Evolutionary conservation across 2,888 invertebrate genomes (phyloP).

Genomic region (Dexiosoma caninum): DNA sequence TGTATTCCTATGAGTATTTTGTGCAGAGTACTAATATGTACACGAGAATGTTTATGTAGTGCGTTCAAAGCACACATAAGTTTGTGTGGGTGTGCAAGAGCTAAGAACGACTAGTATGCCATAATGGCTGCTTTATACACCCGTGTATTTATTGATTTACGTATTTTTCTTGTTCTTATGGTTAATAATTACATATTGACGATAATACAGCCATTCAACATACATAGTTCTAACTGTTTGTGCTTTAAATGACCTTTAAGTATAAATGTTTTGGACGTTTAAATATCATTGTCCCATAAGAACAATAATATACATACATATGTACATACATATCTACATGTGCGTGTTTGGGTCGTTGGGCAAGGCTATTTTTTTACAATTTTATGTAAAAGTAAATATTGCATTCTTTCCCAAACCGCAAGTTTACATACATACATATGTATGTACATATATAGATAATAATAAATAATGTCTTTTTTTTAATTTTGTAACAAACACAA

Average conservation of each 20-base stretch:
- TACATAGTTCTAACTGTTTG: background rate
- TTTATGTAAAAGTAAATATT: too few relatives aligned
- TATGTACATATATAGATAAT: too few relatives aligned
- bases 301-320: background rate
- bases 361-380: too few relatives aligned
- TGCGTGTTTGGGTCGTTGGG: too few relatives aligned
- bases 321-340: background rate
- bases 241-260: background rate
- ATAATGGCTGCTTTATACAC: slow-evolving; percentile 40
- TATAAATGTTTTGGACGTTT: too few relatives aligned
- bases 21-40: background rate
- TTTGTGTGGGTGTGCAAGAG: slow-evolving; percentile 9
- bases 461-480: too few relatives aligned
- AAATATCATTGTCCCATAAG: background rate
- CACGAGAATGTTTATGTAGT: too few relatives aligned
- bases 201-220: background rate
- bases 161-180: background rate
- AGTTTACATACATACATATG: too few relatives aligned
- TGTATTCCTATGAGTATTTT: background rate
- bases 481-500: too few relatives aligned
- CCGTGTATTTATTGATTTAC: slow-evolving; percentile 22
- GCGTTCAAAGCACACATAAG: background rate
- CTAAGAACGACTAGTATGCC: slow-evolving; percentile 9
- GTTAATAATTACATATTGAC: background rate
- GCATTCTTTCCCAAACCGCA: too few relatives aligned